These are phyloP conservation scores for Drosophila busckii DNA, from an alignment of 1,140 invertebrate genomes.

Conservation along the genomic window DNA sequence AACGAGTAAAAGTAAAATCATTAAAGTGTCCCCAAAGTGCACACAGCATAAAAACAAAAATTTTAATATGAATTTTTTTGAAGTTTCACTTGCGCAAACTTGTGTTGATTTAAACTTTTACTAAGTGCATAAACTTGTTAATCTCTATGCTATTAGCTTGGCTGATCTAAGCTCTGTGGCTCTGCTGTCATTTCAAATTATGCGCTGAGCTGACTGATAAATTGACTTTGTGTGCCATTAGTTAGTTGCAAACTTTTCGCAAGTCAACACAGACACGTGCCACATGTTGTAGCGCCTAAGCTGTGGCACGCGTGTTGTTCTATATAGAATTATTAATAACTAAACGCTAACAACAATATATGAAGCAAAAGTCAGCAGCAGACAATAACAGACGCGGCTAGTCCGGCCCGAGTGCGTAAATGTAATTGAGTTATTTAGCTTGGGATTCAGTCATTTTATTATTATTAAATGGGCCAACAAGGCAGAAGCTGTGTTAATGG, in stretches of 20 bases:
- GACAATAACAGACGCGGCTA: conserved; percentile 20
- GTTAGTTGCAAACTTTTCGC: conserved; percentile 23
- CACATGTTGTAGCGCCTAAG: conserved; percentile 6
- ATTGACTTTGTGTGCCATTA: conserved; percentile 27
- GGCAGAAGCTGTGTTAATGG: conserved; percentile 72
- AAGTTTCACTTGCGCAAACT: too few species aligned
- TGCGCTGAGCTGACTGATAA: conserved; percentile 14
- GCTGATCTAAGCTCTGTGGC: too few species aligned
- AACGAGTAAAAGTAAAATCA: neutral
- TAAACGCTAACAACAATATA: conserved; percentile 3
- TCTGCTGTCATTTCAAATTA: conserved; percentile 13
- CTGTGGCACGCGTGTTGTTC: too few species aligned
- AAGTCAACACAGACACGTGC: conserved; percentile 12
- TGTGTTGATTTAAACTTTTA: too few species aligned
- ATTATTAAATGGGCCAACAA: conserved; percentile 71
- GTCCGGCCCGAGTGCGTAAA: neutral
- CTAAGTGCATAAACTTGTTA: too few species aligned
- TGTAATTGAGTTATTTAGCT: conserved; percentile 70
- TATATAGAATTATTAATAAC: conserved; percentile 18
- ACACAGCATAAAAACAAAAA: too few species aligned
- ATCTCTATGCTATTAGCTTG: too few species aligned
- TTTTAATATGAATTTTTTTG: too few species aligned
- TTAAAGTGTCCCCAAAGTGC: too few species aligned
- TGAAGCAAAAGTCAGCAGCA: conserved; percentile 1
- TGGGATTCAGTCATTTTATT: conserved; percentile 56